Evolutionary conservation across 2,797 vertebrate genomes (phyloP).

Genomic region (Eidolon dupreanum): DNA sequence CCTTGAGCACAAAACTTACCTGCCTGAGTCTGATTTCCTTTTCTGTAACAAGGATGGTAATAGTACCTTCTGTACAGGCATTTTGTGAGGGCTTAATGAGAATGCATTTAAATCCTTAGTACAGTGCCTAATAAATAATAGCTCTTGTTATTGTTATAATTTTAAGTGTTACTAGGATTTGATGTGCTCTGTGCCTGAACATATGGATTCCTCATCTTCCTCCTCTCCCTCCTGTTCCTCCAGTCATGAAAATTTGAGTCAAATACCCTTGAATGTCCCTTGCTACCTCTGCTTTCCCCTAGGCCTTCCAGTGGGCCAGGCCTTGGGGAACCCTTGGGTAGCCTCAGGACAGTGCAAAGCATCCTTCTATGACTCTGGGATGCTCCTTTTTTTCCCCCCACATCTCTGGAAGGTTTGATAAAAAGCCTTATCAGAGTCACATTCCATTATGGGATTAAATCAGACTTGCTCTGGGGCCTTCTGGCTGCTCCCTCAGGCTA

Average conservation of each 20-base stretch:
- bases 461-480: constrained; percentile 44
- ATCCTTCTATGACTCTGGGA: not conserved
- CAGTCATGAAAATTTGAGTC: not conserved
- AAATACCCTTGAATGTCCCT: not conserved
- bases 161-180: not conserved
- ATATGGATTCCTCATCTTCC: not conserved
- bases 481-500: constrained; percentile 32
- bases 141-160: not conserved
- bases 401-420: constrained; percentile 44
- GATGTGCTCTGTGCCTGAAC: not conserved
- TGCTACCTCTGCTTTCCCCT: not conserved
- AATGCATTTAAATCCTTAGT: constrained; percentile 27
- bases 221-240: not conserved
- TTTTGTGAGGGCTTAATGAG: not conserved
- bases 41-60: not conserved
- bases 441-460: constrained; percentile 77
- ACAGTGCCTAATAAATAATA: constrained; percentile 31
- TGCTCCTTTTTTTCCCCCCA: constrained; percentile 2
- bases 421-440: constrained; percentile 73
- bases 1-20: not conserved
- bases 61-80: not conserved
- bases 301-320: not conserved
- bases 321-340: not conserved
- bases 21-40: not conserved
- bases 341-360: not conserved